phyloP scores from a whole-genome alignment of 2,888 invertebrate genomes.

The Drosophila aldrichi region DNA sequence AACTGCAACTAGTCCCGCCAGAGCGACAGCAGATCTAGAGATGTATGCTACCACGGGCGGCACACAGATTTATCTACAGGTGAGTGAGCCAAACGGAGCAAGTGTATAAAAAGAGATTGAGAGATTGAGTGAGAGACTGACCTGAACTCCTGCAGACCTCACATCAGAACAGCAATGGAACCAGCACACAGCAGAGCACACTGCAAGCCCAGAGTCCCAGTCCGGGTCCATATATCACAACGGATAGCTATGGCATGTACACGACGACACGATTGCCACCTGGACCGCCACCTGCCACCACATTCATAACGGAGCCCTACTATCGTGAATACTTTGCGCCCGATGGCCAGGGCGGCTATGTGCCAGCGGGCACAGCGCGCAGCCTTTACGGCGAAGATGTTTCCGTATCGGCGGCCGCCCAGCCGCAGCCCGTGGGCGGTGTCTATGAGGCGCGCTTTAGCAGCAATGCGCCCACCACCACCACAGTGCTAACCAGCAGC shows the following conservation, averaged over 20 bases:
- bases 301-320: conserved; percentile 91
- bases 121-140: conserved; percentile 33
- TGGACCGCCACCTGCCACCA: conserved; percentile 84
- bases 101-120: conserved; percentile 5
- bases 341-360: conserved; percentile 85
- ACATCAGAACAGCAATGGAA: conserved; percentile 61
- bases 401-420: conserved; percentile 81
- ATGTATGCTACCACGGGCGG: conserved; percentile 86
- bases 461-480: conserved; percentile 71
- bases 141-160: conserved; percentile 66
- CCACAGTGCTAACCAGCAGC: conserved; percentile 74
- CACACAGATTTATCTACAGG: conserved; percentile 86
- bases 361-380: conserved; percentile 82
- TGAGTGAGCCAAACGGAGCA: conserved; percentile 69
- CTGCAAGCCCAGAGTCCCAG: conserved; percentile 85
- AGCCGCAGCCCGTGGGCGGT: conserved; percentile 72
- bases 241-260: conserved; percentile 85
- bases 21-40: conserved; percentile 57
- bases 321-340: conserved; percentile 91
- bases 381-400: conserved; percentile 84
- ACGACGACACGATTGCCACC: conserved; percentile 83
- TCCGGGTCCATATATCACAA: conserved; percentile 85
- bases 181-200: conserved; percentile 71
- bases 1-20: conserved; percentile 61
- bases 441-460: conserved; percentile 84